These are phyloP conservation scores for Drosophila obscura DNA, from an alignment of 1,140 invertebrate species.

Conservation along the genomic window DNA sequence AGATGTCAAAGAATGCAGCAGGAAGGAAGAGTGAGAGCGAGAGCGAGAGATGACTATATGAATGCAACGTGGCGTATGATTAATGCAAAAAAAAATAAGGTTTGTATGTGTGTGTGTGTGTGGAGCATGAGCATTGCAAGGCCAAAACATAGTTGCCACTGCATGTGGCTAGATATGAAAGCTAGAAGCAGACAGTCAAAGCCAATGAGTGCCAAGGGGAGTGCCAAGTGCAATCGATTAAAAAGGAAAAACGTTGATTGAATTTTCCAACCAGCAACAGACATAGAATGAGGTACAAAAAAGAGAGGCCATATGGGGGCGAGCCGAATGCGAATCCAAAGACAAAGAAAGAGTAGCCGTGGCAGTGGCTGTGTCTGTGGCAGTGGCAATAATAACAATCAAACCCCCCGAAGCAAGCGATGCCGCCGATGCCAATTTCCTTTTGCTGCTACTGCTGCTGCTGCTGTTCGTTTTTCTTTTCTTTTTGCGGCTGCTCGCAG, in stretches of 20 bases:
- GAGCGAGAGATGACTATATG: constrained; percentile 51
- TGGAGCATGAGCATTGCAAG: constrained; percentile 20
- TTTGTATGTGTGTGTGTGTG: not conserved
- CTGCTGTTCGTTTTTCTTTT: not conserved
- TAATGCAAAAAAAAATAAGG: constrained; percentile 55
- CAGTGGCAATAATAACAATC: constrained; percentile 23
- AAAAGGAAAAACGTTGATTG: constrained; percentile 67
- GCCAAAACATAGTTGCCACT: constrained; percentile 11
- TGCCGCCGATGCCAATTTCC: constrained; percentile 45
- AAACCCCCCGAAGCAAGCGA: constrained; percentile 27
- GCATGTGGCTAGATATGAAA: constrained; percentile 33
- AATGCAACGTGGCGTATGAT: constrained; percentile 76
- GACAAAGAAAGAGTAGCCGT: constrained; percentile 57
- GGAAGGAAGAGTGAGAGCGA: not conserved
- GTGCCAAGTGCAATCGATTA: constrained; percentile 66
- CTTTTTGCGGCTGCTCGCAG: constrained; percentile 8
- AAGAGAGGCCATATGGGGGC: not conserved
- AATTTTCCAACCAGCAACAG: constrained; percentile 66
- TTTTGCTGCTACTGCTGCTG: constrained; percentile 9
- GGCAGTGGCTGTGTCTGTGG: constrained; percentile 22
- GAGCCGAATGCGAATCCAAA: constrained; percentile 11
- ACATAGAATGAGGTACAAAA: not conserved
- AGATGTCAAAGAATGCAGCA: constrained; percentile 3
- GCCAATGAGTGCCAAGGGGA: constrained; percentile 22
- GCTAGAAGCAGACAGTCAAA: constrained; percentile 3